Evolutionary conservation across 2,113 vertebrate genomes (phyloP), one percentile per base, ranked within the genome.

Genomic region (Scopus umbretta): DNA sequence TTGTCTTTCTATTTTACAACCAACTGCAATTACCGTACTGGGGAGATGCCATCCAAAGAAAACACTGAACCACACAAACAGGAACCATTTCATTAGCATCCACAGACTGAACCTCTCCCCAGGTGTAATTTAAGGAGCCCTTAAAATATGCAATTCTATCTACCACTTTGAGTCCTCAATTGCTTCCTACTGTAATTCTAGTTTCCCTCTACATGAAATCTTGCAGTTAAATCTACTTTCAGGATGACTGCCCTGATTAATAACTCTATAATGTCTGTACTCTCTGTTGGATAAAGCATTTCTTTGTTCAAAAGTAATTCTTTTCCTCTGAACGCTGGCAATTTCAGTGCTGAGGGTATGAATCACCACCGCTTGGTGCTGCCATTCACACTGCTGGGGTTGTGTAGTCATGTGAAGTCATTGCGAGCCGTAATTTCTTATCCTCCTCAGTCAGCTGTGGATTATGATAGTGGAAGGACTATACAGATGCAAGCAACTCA

Each of bases 241-340:
- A 79, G 79, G 65, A 66, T 80, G 84, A 95, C 73, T 95, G 63
- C 58, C 70, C 90, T 97, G 86, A 98, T 96, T 94, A 96, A 96
- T 91, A 97, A 78, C 80, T 92, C 93, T 55, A 23, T 83, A 93
- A 97, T 47, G 58, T 82, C 74, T 89, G 72, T 53, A 58, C 84
- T 98, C 88, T 88, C 95, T 91, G 88, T 86, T 91, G 96, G 86
- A 91, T 52, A 79, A 94, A 96, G 95, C 89, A 93, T 80, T 97
- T 96, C 92, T 88, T 96, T 83, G 88, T 97, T 91, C 92, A 83
- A 89, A 95, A 92, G 68, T 83, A 93, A 97, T 94, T 67, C 61
- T 92, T 97, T 94, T 91, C 67, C 62, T 89, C 86, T 75, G 68
- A 68, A 86, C 0, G 1, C 25, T 90, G 91, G 90, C 79, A 97